Conservation (phyloP, 2,113 vertebrate species). For the Corythornis madagascariensis region DNA sequence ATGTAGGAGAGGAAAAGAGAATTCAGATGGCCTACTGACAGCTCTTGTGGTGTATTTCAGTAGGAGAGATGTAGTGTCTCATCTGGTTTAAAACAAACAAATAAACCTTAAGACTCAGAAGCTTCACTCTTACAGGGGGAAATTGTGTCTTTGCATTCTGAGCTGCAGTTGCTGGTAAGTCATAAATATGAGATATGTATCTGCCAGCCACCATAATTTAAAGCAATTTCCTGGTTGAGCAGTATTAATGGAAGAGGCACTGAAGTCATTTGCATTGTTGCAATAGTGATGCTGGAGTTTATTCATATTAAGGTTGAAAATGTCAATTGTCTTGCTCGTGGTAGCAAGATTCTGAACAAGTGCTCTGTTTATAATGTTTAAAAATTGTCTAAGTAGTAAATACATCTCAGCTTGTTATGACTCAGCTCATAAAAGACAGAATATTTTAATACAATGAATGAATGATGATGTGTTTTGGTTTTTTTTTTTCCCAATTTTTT, state of each 20-base stretch:
- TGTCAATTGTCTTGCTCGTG: constrained; percentile 36
- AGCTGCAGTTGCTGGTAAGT: constrained; percentile 16
- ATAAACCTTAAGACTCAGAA: background rate
- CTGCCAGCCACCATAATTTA: constrained; percentile 33
- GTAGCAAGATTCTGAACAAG: constrained; percentile 29
- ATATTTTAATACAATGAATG: constrained; percentile 52
- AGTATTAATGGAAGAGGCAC: constrained; percentile 32
- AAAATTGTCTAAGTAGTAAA: constrained; percentile 46
- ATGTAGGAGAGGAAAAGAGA: background rate
- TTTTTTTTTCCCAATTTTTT: constrained; percentile 43
- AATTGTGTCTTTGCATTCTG: background rate
- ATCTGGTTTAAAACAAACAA: constrained; percentile 44
- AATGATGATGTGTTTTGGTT: constrained; percentile 23
- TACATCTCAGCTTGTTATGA: constrained; percentile 59
- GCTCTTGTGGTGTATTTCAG: constrained; percentile 14
- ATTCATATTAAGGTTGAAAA: constrained; percentile 45
- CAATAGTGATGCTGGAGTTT: constrained; percentile 16
- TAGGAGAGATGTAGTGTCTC: background rate
- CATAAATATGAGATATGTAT: background rate
- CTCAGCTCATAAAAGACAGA: constrained; percentile 40
- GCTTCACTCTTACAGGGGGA: background rate
- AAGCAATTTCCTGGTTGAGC: constrained; percentile 42
- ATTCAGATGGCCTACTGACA: constrained; percentile 13
- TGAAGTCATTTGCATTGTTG: constrained; percentile 39
- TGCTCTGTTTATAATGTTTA: constrained; percentile 32